phyloP scores from a whole-genome alignment of 2,113 vertebrate genomes.

The Bubo blakistoni region DNA sequence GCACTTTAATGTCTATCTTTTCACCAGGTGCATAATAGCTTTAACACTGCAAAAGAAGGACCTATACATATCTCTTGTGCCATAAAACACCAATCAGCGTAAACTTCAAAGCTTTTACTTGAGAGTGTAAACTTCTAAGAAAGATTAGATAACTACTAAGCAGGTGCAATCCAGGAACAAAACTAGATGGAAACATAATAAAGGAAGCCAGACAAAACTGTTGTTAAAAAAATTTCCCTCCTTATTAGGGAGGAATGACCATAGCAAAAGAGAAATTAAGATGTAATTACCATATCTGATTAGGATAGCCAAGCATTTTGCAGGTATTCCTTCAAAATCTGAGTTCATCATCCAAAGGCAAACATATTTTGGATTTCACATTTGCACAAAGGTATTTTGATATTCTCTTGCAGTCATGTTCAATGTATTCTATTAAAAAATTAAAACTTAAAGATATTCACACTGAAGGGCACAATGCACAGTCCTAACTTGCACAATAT shows the following conservation, averaged over 20 bases:
- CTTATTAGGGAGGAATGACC: background rate
- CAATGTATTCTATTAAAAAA: background rate
- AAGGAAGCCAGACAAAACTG: conserved; percentile 54
- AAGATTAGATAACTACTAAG: conserved; percentile 66
- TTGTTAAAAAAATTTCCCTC: background rate
- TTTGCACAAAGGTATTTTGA: background rate
- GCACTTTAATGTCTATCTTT: conserved; percentile 30
- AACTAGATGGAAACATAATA: conserved; percentile 35
- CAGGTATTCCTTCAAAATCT: background rate
- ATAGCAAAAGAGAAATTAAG: background rate
- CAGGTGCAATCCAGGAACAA: conserved; percentile 74
- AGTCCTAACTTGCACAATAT: background rate
- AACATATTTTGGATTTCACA: background rate
- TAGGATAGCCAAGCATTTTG: background rate
- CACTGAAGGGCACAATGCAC: background rate
- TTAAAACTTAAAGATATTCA: background rate
- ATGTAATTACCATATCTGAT: background rate
- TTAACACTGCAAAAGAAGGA: conserved; percentile 42
- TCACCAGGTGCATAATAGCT: conserved; percentile 62
- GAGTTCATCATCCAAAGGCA: background rate
- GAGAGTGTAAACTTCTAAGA: conserved; percentile 65
- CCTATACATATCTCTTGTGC: conserved; percentile 47
- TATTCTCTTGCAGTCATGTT: background rate
- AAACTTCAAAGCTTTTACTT: conserved; percentile 68
- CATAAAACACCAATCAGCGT: conserved; percentile 60